Conservation (phyloP, 2,113 vertebrate species). For the Lophochroa leadbeateri region DNA sequence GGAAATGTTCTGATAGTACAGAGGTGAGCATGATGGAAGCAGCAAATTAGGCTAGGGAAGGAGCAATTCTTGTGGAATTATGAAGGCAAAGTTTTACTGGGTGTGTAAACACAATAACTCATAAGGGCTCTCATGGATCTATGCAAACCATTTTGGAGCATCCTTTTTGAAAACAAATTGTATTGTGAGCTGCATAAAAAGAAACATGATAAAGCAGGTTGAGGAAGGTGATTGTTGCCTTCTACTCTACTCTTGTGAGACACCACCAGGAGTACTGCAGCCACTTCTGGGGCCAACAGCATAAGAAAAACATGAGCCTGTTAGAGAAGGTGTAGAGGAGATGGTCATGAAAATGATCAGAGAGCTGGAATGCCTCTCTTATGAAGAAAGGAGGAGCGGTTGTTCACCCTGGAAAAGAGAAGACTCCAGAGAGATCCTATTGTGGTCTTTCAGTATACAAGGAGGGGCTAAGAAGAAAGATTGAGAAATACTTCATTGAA, state of each 20-base stretch:
- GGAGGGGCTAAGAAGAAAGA: not conserved
- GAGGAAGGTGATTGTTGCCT: not conserved
- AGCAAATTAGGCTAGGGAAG: not conserved
- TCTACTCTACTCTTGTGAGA: not conserved
- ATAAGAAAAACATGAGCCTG: not conserved
- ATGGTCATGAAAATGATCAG: not conserved
- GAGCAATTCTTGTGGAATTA: not conserved
- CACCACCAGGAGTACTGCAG: rapidly evolving
- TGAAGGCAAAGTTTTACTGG: not conserved
- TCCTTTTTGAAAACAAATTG: not conserved
- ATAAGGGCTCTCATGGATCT: not conserved
- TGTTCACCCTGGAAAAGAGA: not conserved
- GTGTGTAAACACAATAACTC: not conserved
- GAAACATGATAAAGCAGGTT: rapidly evolving
- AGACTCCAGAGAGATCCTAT: not conserved
- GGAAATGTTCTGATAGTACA: not conserved
- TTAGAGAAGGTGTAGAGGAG: not conserved
- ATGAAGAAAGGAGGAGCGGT: not conserved
- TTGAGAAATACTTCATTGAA: not conserved
- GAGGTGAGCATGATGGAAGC: not conserved
- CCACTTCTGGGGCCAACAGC: not conserved
- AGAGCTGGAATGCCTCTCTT: rapidly evolving
- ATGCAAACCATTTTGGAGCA: not conserved
- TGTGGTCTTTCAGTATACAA: not conserved
- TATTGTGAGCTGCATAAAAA: not conserved